Conservation (phyloP, 1,140 invertebrate genomes). For the Apis florea region DNA sequence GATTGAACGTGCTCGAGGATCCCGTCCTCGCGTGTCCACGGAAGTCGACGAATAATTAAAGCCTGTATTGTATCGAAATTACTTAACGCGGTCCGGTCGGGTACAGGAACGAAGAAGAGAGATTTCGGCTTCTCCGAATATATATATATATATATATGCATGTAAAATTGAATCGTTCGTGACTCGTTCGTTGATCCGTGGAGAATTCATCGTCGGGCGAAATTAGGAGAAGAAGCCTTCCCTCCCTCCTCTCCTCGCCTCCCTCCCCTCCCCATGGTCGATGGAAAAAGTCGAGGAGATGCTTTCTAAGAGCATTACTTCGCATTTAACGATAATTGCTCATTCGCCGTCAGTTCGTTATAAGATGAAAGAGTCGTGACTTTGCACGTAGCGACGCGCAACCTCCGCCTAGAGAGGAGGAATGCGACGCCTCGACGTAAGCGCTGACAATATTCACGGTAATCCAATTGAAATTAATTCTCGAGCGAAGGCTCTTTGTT, state of each 20-base stretch:
- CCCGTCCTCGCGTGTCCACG: not conserved
- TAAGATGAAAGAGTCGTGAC: slow-evolving; percentile 52
- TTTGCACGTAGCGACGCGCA: slow-evolving; percentile 38
- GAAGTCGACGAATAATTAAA: slow-evolving; percentile 2
- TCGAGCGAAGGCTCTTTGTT: slow-evolving; percentile 54
- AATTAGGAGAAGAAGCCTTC: not conserved
- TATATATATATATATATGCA: too few relatives aligned
- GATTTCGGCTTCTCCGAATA: too few relatives aligned
- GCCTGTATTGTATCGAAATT: slow-evolving; percentile 12
- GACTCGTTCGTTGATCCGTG: not conserved
- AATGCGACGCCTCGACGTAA: slow-evolving; percentile 49
- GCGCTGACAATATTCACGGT: slow-evolving; percentile 66
- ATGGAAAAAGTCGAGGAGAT: not conserved
- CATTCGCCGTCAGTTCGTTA: slow-evolving; percentile 38
- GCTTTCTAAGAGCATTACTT: slow-evolving; percentile 33
- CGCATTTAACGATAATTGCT: slow-evolving; percentile 50
- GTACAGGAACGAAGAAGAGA: too few relatives aligned
- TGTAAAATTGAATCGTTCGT: slow-evolving; percentile 23
- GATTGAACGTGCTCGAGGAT: slow-evolving; percentile 14
- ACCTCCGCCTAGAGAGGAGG: slow-evolving; percentile 12
- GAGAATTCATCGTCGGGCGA: not conserved
- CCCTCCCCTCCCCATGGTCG: not conserved
- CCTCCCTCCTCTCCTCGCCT: too few relatives aligned
- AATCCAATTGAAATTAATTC: slow-evolving; percentile 69
- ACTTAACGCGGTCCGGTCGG: not conserved